Conservation (phyloP, 1,140 invertebrate genomes). For the Hetaerina americana region DNA sequence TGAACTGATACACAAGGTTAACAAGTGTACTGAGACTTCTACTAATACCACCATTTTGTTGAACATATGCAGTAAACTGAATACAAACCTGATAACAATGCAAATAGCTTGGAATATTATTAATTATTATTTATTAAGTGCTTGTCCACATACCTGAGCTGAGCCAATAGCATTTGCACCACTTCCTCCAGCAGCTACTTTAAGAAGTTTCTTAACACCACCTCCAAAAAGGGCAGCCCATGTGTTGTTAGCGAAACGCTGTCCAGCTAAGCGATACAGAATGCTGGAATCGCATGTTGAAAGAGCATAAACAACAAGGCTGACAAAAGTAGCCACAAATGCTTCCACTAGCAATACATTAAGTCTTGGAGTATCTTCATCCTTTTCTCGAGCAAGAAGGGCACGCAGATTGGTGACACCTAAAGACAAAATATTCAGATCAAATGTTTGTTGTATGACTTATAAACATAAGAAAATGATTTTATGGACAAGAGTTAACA, state of each 20-base stretch:
- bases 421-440: no score
- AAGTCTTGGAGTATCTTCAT: conserved; percentile 89
- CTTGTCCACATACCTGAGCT: conserved; percentile 21
- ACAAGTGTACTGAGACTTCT: no score
- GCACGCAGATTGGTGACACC: conserved; percentile 84
- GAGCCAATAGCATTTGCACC: conserved; percentile 17
- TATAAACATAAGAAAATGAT: no score
- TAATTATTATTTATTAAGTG: neutral
- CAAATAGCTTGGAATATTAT: no score
- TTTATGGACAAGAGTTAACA: neutral
- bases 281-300: conserved; percentile 90
- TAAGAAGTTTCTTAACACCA: conserved; percentile 77
- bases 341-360: conserved; percentile 85
- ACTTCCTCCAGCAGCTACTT: conserved; percentile 42
- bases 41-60: no score
- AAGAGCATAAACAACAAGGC: conserved; percentile 82
- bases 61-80: no score
- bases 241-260: conserved; percentile 62
- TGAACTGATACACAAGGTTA: no score
- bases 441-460: no score
- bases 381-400: conserved; percentile 80
- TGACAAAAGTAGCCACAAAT: conserved; percentile 84
- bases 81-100: no score
- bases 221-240: conserved; percentile 90
- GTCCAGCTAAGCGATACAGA: conserved; percentile 75